Evolutionary conservation across 2,113 vertebrate genomes (phyloP), one percentile per base, ranked within the genome.

Genomic region (Acanthisitta chloris): DNA sequence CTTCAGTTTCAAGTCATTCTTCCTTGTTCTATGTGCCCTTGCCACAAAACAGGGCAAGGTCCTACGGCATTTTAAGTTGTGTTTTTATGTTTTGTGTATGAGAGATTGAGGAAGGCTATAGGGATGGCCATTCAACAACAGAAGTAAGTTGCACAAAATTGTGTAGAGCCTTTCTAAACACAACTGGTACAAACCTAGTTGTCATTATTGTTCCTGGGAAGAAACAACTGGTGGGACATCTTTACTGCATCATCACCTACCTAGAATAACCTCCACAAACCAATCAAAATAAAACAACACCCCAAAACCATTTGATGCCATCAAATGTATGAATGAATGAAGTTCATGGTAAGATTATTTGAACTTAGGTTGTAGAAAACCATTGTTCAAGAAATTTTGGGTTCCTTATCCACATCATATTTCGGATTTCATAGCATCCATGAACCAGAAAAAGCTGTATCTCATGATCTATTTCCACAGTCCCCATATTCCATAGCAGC

Each of bases 201-300:
- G 54, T 96, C 86, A 61, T 96, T 96, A 61, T 96, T 78, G 33
- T 85, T 96, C 95, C 98, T 98, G 89, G 98, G 95, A 96, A 98
- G 76, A 89, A 98, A 98, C 81, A 98, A 95, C 70, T 98, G 98
- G 73, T 98, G 97, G 86, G 98, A 98, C 52, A 97, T 98, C 98
- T 98, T 97, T 31, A 98, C 97, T 52, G 92, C 97, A 85, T 98
- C 97, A 14, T 97, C 92, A 89, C 98, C 97, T 28, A 95, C 96
- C 97, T 98, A 48, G 57, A 84, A n/a, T n/a, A n/a, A n/a, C n/a
- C n/a, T n/a, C n/a, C n/a, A n/a, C n/a, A 76, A 43, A 38, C 4
- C 36, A 38, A 28, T 38, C 24, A 38, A 61, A 61, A 61, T 11
- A 38, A 61, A 61, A 25, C 23, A n/a, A n/a, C n/a, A n/a, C n/a